Evolutionary conservation across 2,113 vertebrate species (phyloP).

Genomic region (Craseonycteris thonglongyai): DNA sequence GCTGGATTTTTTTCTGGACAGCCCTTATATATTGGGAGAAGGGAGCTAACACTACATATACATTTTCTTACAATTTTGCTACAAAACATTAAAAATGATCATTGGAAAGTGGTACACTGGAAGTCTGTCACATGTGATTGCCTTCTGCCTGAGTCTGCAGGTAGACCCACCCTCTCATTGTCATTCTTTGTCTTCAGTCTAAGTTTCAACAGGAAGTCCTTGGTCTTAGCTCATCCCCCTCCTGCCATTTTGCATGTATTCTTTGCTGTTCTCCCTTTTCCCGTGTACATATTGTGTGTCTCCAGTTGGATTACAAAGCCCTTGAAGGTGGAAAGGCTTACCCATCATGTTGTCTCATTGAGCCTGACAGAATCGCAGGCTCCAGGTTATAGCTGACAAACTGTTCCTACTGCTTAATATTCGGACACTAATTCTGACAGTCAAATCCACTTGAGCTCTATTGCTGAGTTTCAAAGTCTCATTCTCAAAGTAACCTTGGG

Average conservation of each 20-base stretch:
- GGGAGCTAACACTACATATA: neutral
- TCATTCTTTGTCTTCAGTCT: neutral
- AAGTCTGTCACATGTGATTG: neutral
- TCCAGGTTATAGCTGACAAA: neutral
- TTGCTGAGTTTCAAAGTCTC: neutral
- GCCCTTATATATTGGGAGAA: no score
- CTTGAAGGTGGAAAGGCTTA: neutral
- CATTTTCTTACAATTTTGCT: neutral
- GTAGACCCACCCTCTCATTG: neutral
- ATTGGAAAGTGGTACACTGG: neutral
- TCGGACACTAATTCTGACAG: neutral
- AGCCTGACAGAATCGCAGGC: no score
- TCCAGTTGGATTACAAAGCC: neutral
- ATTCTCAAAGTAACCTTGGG: neutral
- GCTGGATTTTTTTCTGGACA: no score
- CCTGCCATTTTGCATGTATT: neutral
- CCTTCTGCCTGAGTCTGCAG: neutral
- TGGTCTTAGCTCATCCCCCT: no score
- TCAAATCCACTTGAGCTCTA: neutral
- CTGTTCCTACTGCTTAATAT: neutral
- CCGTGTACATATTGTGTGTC: fast-evolving
- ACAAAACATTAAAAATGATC: neutral
- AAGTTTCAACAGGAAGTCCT: neutral
- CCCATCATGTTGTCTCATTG: fast-evolving
- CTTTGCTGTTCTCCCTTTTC: neutral